A percentile compares a stretch with the other conserved stretches of the same genome.
These are phyloP conservation scores for Siniperca chuatsi DNA, from an alignment of 2,113 vertebrate genomes.

Conservation along the genomic window DNA sequence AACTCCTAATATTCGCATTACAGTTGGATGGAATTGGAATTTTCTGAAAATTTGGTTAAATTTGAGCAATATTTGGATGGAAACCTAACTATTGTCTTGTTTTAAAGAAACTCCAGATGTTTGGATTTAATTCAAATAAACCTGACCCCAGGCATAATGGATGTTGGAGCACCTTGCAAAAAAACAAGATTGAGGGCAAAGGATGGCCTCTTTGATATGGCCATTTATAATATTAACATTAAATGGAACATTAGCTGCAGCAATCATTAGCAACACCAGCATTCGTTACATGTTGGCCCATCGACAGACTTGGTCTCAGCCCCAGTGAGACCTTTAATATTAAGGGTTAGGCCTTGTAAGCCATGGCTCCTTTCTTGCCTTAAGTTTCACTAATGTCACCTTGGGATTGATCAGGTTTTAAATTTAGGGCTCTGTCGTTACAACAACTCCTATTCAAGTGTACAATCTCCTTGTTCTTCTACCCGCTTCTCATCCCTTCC, in stretches of 20 bases:
- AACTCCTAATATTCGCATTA: background rate
- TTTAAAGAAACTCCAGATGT: background rate
- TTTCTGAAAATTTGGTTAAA: background rate
- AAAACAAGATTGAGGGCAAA: background rate
- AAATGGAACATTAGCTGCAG: conserved; percentile 31
- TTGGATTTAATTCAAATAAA: background rate
- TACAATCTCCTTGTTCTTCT: conserved; percentile 1
- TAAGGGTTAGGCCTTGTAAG: background rate
- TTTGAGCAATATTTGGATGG: too few species aligned
- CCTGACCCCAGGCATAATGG: background rate
- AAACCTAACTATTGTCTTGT: background rate
- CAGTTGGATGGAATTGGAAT: background rate
- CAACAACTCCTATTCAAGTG: background rate
- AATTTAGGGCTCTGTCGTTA: conserved; percentile 1
- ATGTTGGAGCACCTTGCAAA: background rate
- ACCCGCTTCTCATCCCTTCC: background rate
- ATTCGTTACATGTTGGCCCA: conserved; percentile 15
- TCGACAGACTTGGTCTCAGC: conserved; percentile 1
- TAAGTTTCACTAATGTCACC: background rate
- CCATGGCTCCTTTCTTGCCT: background rate
- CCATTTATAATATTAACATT: conserved; percentile 12
- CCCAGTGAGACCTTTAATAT: conserved; percentile 16
- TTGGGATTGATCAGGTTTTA: conserved; percentile 34
- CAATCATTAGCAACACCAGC: conserved; percentile 21
- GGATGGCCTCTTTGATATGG: background rate